Conservation (phyloP, 2,888 invertebrate genomes). For the Graphium colonna region DNA sequence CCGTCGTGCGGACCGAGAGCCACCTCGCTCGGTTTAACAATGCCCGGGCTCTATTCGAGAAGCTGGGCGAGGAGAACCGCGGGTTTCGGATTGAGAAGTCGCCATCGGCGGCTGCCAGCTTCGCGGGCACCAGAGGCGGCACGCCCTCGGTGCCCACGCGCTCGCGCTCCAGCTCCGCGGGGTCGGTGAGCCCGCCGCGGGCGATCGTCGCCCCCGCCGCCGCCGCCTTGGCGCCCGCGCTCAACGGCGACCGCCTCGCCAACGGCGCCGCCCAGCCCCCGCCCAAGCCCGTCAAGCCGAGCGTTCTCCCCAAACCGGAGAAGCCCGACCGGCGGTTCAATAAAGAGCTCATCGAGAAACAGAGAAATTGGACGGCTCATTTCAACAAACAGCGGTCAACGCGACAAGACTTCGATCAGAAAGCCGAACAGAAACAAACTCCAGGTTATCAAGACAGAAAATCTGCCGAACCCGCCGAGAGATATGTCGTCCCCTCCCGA, state of each 20-base stretch:
- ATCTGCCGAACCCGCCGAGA: conserved; percentile 60
- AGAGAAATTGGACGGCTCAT: conserved; percentile 95
- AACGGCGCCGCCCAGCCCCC: conserved; percentile 71
- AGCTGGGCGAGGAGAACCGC: conserved; percentile 88
- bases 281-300: conserved; percentile 74
- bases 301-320: conserved; percentile 86
- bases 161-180: conserved; percentile 85
- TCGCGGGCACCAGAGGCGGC: conserved; percentile 75
- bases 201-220: conserved; percentile 77
- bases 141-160: conserved; percentile 77
- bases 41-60: conserved; percentile 94
- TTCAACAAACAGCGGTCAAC: conserved; percentile 88
- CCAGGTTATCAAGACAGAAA: conserved; percentile 59
- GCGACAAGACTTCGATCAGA: conserved; percentile 57
- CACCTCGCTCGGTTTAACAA: conserved; percentile 95
- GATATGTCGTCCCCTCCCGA: conserved; percentile 64
- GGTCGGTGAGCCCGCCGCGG: conserved; percentile 80
- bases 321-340: conserved; percentile 92
- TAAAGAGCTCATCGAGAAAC: conserved; percentile 93
- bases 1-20: conserved; percentile 91
- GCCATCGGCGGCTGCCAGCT: conserved; percentile 77
- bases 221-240: conserved; percentile 57
- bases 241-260: conserved; percentile 64
- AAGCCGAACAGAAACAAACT: conserved; percentile 56
- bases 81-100: conserved; percentile 80